Evolutionary conservation across 1,140 invertebrate genomes (phyloP), one percentile per base, ranked within the genome.

Genomic region (Steinernema khuongi): DNA sequence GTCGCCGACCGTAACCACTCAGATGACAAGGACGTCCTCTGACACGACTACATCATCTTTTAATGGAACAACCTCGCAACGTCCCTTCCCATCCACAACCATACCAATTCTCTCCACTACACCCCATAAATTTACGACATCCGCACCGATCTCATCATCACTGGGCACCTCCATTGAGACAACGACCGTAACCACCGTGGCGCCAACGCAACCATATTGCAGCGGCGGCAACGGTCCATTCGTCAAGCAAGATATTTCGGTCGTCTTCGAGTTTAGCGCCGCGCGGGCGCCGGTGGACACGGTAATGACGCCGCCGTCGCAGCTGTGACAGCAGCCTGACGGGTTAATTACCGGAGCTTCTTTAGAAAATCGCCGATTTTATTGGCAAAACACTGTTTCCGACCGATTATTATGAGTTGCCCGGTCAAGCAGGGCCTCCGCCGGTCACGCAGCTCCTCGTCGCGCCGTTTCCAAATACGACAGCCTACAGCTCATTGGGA

Each of bases 321-420:
- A 41, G 36, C 36, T 41, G 36, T 41, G 36, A 60, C 50, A 60
- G 19, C 50, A 60, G 50, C 50, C 26, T 60, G 50, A 60, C 22
- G 19, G 4, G 7, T 26, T 60, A 17, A 60, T 60, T 60, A 60
- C 50, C n/a, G n/a, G 19, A 2, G 14, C 2, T 14, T 60, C 50
- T 60, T 60, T 60, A 60, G 50, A 60, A 60, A 60, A 60, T 60
- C 26, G 50, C 50, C 50, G 50, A 60, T 60, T 60, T 60, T 22
- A 60, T 60, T 60, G 19, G 50, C 50, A 60, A 60, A 7, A 14
- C 50, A 26, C 50, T 60, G 14, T 60, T 60, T 60, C 11, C 50
- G 26, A 11, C 50, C 14, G 50, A 11, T n/a, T 22, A 11, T 22
- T 60, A 60, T 22, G 26, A 14, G 22, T 22, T 60, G 26, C 50